These are phyloP conservation scores for Patiria miniata DNA, from an alignment of 35 echinoderm and acorn worm species.

Conservation along the genomic window DNA sequence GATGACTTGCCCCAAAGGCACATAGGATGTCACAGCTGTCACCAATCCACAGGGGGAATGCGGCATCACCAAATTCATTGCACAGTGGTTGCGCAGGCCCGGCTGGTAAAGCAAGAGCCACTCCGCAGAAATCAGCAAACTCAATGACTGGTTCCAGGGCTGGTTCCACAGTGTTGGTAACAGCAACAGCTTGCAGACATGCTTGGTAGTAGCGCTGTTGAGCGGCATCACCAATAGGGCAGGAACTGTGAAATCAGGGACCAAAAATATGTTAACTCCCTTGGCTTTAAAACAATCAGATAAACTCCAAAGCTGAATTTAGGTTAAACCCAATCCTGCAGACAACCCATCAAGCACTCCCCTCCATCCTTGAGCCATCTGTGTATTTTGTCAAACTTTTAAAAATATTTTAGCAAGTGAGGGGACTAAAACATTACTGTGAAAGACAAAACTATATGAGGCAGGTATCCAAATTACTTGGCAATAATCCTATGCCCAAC, in stretches of 20 bases:
- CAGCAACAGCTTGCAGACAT: conserved; percentile 46
- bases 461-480: no score
- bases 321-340: no score
- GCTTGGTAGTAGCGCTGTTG: conserved; percentile 50
- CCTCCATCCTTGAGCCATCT: no score
- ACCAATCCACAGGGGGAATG: conserved; percentile 91
- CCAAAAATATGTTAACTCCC: not conserved
- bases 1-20: conserved; percentile 61
- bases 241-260: conserved; percentile 53
- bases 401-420: no score
- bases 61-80: conserved; percentile 69
- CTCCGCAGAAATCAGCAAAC: conserved; percentile 69
- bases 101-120: conserved; percentile 40
- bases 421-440: no score
- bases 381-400: no score
- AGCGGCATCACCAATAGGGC: conserved; percentile 57
- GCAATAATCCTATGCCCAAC: no score
- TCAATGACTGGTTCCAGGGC: conserved; percentile 61
- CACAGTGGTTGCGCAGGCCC: conserved; percentile 87
- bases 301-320: not conserved
- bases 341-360: no score
- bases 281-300: not conserved
- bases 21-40: conserved; percentile 74
- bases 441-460: no score
- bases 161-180: conserved; percentile 55